phyloP scores from a whole-genome alignment of 2,888 invertebrate genomes.

The Hemithea aestivaria region DNA sequence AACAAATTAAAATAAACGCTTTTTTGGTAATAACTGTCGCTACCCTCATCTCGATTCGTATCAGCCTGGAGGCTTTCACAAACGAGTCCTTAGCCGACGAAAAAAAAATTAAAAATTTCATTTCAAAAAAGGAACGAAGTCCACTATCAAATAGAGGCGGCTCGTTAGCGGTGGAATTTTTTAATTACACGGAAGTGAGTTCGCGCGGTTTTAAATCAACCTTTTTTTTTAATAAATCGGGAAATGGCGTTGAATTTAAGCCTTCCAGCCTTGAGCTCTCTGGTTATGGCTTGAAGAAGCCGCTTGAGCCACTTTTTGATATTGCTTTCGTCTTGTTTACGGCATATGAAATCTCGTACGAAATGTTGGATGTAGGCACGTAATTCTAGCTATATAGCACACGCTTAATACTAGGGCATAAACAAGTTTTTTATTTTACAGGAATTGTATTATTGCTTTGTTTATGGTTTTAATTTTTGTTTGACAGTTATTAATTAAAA shows the following conservation, averaged over 20 bases:
- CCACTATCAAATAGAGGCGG: constrained; percentile 46
- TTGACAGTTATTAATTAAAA: too few species aligned
- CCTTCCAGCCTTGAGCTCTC: constrained; percentile 4
- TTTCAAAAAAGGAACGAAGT: constrained; percentile 31
- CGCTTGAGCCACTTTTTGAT: constrained; percentile 24
- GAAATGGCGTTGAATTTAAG: constrained; percentile 17
- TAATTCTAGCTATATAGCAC: too few species aligned
- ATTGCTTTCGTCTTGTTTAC: constrained; percentile 18
- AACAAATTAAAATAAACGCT: constrained; percentile 12
- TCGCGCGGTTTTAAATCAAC: constrained; percentile 30
- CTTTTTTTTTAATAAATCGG: constrained; percentile 27
- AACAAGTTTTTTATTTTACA: too few species aligned
- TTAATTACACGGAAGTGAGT: constrained; percentile 58
- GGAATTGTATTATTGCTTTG: too few species aligned
- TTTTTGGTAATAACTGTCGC: not conserved
- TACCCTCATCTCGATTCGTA: constrained; percentile 22
- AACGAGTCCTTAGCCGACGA: constrained; percentile 26
- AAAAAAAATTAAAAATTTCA: constrained; percentile 30
- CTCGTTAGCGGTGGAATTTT: constrained; percentile 55
- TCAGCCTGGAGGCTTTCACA: constrained; percentile 21
- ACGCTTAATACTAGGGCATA: too few species aligned
- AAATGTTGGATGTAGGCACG: too few species aligned
- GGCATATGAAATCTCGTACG: constrained; percentile 4
- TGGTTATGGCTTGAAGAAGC: constrained; percentile 12
- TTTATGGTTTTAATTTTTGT: too few species aligned